Conservation (phyloP, 1,140 invertebrate species). For the Eumaeus atala region DNA sequence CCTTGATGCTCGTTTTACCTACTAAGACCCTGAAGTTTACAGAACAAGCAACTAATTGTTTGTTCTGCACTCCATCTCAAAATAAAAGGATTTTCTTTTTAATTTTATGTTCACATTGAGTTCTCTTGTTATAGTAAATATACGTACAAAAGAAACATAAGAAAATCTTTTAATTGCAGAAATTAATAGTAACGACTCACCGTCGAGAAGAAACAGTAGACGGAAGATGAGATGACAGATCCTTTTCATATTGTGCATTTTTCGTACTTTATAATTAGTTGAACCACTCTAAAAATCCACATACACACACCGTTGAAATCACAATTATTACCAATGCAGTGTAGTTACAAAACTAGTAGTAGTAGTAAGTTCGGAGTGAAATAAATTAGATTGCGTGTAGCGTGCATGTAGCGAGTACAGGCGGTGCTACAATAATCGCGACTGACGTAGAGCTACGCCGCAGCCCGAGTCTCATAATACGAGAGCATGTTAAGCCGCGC, state of each 20-base stretch:
- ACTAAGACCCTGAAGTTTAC: too few species aligned
- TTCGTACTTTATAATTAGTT: constrained; percentile 23
- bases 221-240: constrained; percentile 63
- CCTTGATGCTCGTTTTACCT: too few species aligned
- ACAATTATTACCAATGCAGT: constrained; percentile 13
- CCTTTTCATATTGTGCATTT: constrained; percentile 60
- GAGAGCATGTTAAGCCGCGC: too few species aligned
- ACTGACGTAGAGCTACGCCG: constrained; percentile 35
- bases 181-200: constrained; percentile 36
- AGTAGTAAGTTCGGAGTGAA: constrained; percentile 19
- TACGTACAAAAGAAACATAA: too few species aligned
- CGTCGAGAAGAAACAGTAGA: constrained; percentile 57
- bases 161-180: too few species aligned
- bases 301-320: constrained; percentile 19
- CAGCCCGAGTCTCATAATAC: constrained; percentile 40
- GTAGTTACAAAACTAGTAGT: too few species aligned
- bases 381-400: constrained; percentile 16
- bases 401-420: constrained; percentile 29
- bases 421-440: constrained; percentile 21
- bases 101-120: too few species aligned
- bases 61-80: too few species aligned
- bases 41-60: too few species aligned
- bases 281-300: constrained; percentile 20
- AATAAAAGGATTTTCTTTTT: too few species aligned
- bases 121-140: too few species aligned